Evolutionary conservation across 2,888 invertebrate species (phyloP).

Genomic region (Drosophila anceps): DNA sequence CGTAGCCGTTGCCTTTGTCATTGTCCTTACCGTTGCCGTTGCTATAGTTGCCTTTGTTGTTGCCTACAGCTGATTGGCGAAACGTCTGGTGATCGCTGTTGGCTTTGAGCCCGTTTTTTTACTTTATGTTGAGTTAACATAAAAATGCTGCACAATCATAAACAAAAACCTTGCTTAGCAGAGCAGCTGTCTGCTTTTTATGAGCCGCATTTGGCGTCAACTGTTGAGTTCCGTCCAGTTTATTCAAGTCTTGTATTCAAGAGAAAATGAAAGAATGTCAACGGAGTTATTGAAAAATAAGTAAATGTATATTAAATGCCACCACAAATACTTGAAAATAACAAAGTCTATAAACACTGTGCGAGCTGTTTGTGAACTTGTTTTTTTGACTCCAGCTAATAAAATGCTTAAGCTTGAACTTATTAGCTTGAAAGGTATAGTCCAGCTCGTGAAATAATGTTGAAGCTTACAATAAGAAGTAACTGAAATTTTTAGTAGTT

Average conservation of each 20-base stretch:
- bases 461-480: background rate
- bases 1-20: background rate
- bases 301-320: constrained; percentile 62
- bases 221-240: constrained; percentile 43
- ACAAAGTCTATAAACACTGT: constrained; percentile 9
- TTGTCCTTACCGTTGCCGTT: constrained; percentile 16
- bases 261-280: background rate
- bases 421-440: background rate
- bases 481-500: background rate
- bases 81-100: constrained; percentile 32
- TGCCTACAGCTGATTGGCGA: constrained; percentile 54
- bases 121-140: constrained; percentile 43
- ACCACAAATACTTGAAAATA: constrained; percentile 11
- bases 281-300: constrained; percentile 45
- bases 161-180: constrained; percentile 66
- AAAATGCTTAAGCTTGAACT: background rate
- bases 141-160: constrained; percentile 62
- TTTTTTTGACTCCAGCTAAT: constrained; percentile 1
- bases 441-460: background rate
- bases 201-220: constrained; percentile 39
- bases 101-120: constrained; percentile 18
- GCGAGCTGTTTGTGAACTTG: constrained; percentile 5
- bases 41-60: constrained; percentile 1
- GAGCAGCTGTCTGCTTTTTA: constrained; percentile 69
- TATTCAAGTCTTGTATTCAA: constrained; percentile 31